Evolutionary conservation across 2,888 invertebrate species (phyloP).

Genomic region (Erebia ligea): DNA sequence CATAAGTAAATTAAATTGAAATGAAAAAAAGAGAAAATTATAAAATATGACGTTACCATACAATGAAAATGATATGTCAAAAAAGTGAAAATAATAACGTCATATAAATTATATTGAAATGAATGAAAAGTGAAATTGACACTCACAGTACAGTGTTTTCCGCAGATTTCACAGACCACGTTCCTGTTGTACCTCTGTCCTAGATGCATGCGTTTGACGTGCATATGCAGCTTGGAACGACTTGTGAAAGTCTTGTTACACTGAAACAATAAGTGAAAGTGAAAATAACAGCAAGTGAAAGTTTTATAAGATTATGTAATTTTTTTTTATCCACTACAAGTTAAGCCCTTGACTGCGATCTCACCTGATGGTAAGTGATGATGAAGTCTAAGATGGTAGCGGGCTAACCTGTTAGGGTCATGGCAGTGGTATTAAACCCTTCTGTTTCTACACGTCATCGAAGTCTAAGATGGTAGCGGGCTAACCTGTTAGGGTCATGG

Average conservation of each 20-base stretch:
- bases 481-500: no score
- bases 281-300: neutral
- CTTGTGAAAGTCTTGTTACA: constrained; percentile 55
- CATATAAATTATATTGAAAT: neutral
- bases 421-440: no score
- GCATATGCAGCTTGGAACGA: constrained; percentile 57
- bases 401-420: no score
- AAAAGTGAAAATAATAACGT: neutral
- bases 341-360: no score
- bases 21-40: neutral
- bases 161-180: constrained; percentile 70
- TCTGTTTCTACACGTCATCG: no score
- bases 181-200: constrained; percentile 65
- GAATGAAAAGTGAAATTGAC: neutral
- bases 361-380: no score
- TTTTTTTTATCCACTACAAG: no score
- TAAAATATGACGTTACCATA: no score
- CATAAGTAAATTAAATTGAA: neutral
- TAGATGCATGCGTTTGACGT: constrained; percentile 59
- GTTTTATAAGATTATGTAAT: no score
- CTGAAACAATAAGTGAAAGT: constrained; percentile 48
- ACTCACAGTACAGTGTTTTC: constrained; percentile 68
- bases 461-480: no score
- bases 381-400: no score
- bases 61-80: neutral